Percentiles rank a stretch among this genome's conserved stretches.
These are phyloP conservation scores for Pomatorhinus ruficollis DNA, from an alignment of 2,113 vertebrate species.

Conservation along the genomic window DNA sequence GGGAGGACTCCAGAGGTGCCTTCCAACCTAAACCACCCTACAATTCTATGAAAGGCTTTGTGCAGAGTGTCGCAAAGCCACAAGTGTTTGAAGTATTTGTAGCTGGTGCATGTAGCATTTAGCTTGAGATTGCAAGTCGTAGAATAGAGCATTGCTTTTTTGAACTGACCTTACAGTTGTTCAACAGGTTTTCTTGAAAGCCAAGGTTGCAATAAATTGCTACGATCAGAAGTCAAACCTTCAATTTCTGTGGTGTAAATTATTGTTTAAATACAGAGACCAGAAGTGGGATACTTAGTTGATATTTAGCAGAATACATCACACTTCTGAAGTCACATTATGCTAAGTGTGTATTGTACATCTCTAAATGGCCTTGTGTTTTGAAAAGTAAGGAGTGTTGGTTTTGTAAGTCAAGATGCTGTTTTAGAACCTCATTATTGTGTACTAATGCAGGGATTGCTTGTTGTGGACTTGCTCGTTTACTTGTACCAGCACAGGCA, in stretches of 20 bases:
- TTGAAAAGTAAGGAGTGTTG: not conserved
- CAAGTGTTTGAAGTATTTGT: not conserved
- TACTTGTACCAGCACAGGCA: not conserved
- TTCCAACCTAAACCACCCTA: not conserved
- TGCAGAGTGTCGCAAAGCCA: not conserved
- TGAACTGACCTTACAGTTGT: not conserved
- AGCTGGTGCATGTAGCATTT: not conserved
- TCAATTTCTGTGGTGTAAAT: not conserved
- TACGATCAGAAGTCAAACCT: not conserved
- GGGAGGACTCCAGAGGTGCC: not conserved
- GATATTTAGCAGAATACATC: not conserved
- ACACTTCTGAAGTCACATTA: not conserved
- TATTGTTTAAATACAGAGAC: not conserved
- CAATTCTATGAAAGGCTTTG: not conserved
- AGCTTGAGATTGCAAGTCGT: not conserved
- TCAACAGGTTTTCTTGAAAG: conserved; percentile 18
- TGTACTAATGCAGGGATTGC: not conserved
- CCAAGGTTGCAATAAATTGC: not conserved
- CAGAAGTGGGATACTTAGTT: not conserved
- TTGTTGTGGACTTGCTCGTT: not conserved
- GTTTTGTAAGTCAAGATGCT: not conserved
- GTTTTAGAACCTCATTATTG: not conserved
- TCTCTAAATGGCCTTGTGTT: not conserved
- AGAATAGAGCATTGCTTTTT: not conserved
- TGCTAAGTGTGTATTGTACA: not conserved